These are phyloP conservation scores for Bombus superbus DNA, from an alignment of 1,140 invertebrate genomes.

Conservation along the genomic window DNA sequence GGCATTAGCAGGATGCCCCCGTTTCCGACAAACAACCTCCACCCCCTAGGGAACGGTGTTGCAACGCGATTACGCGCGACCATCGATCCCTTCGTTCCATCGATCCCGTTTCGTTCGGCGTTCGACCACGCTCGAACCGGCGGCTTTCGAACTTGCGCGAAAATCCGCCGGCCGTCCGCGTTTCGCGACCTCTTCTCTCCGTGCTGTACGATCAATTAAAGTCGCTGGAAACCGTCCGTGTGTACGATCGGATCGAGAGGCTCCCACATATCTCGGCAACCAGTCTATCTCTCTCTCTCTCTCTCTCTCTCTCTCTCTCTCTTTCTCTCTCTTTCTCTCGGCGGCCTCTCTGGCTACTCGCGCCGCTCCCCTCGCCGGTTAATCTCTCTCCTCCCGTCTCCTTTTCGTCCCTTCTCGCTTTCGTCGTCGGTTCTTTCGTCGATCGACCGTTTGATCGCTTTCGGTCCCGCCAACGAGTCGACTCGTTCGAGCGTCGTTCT, in stretches of 20 bases:
- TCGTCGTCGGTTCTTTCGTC: conserved; percentile 50
- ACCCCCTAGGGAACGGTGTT: conserved; percentile 46
- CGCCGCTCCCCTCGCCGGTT: background rate
- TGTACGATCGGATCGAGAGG: conserved; percentile 64
- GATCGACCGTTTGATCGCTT: conserved; percentile 61
- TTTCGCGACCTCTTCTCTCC: conserved; percentile 35
- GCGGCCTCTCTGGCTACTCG: too few relatives aligned
- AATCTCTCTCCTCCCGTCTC: background rate
- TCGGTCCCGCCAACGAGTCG: conserved; percentile 48
- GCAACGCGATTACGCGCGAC: conserved; percentile 51
- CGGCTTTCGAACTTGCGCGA: background rate
- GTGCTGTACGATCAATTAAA: conserved; percentile 65
- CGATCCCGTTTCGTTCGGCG: background rate
- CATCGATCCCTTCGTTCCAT: conserved; percentile 3
- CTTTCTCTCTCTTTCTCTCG: background rate
- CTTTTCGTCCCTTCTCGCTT: conserved; percentile 20
- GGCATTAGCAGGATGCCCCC: conserved; percentile 69
- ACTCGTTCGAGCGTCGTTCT: conserved; percentile 39
- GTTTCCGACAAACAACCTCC: conserved; percentile 51
- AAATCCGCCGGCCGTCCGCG: background rate
- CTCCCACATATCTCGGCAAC: conserved; percentile 67
- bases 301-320: background rate
- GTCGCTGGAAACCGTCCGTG: conserved; percentile 65
- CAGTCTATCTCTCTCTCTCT: conserved; percentile 20
- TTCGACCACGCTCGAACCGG: too few relatives aligned